These are phyloP conservation scores for Tyria jacobaeae DNA, from an alignment of 2,888 invertebrate genomes.

Conservation along the genomic window DNA sequence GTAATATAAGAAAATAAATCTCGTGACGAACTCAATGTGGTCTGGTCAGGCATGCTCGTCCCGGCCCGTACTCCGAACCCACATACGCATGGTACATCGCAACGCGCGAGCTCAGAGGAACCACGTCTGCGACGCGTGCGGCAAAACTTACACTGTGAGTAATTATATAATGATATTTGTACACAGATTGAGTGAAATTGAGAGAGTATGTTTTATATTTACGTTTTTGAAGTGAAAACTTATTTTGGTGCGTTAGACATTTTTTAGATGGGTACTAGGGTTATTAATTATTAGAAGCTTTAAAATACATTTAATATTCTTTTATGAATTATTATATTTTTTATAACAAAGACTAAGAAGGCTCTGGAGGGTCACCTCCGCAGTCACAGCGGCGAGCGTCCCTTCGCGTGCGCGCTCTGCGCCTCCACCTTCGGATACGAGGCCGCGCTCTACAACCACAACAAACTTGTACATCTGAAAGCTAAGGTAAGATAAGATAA, in stretches of 20 bases:
- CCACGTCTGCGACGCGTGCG: conserved; percentile 76
- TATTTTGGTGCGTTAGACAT: no score
- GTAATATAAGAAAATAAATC: no score
- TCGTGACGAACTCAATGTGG: not conserved
- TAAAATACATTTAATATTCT: no score
- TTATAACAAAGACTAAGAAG: conserved; percentile 65
- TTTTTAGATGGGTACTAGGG: no score
- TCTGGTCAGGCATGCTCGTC: conserved; percentile 69
- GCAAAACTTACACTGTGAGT: conserved; percentile 71
- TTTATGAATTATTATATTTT: no score
- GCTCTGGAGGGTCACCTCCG: conserved; percentile 70
- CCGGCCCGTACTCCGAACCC: conserved; percentile 70
- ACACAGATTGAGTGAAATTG: no score
- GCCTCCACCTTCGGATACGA: conserved; percentile 68
- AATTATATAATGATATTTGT: no score
- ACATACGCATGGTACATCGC: conserved; percentile 65
- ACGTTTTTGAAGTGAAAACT: no score
- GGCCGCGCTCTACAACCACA: conserved; percentile 75
- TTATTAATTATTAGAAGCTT: no score
- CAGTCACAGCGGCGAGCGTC: conserved; percentile 70
- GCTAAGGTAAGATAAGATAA: no score
- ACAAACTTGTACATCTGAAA: conserved; percentile 63
- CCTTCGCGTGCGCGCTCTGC: conserved; percentile 63
- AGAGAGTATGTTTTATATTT: no score
- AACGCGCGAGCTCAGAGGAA: conserved; percentile 54